A percentile compares a stretch with the other conserved stretches of the same genome.
These are phyloP conservation scores for Isurus oxyrinchus DNA, from an alignment of 2,113 vertebrate genomes.

Conservation along the genomic window DNA sequence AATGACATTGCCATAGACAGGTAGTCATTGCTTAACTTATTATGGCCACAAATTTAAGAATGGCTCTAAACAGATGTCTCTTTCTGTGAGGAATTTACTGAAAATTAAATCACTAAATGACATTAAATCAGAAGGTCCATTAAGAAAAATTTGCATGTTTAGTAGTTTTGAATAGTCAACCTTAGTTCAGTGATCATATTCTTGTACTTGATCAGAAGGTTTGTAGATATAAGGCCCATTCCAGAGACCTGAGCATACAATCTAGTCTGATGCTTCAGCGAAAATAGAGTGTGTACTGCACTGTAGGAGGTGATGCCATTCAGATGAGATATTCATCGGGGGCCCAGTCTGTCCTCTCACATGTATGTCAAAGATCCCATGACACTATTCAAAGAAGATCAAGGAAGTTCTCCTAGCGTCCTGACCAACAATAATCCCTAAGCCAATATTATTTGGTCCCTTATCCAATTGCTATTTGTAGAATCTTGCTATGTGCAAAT, in stretches of 20 bases:
- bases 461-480: neutral
- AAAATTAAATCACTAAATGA: neutral
- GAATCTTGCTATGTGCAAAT: neutral
- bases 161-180: neutral
- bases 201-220: neutral
- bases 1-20: neutral
- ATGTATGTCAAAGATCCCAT: neutral
- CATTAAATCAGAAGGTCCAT: neutral
- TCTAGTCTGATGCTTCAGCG: too few relatives aligned
- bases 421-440: neutral
- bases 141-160: neutral
- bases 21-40: too few relatives aligned
- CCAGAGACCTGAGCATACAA: neutral
- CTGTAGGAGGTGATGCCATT: neutral
- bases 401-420: neutral
- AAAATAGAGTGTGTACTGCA: neutral
- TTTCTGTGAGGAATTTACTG: neutral
- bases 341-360: neutral
- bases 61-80: neutral
- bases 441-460: neutral
- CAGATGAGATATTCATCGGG: neutral
- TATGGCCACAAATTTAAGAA: neutral
- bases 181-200: neutral
- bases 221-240: neutral
- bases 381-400: neutral